phyloP scores from a whole-genome alignment of 92 coral and sea anemone genomes.

The Galaxea fascicularis region DNA sequence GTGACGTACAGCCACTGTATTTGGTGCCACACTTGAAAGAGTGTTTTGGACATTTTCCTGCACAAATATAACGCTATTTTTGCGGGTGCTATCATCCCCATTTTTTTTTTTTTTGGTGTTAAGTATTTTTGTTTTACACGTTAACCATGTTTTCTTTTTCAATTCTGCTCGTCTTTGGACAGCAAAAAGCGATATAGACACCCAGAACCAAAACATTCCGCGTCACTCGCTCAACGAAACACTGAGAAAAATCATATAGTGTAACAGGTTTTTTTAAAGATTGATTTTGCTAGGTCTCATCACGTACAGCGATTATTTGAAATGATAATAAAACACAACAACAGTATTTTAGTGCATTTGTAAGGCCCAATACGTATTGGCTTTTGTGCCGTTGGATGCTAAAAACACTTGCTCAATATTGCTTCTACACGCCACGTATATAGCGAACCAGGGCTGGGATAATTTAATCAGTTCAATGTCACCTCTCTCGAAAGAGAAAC shows the following conservation, averaged over 20 bases:
- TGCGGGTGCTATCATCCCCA: neutral
- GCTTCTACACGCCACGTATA: neutral
- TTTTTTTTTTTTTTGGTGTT: neutral
- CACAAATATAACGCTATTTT: neutral
- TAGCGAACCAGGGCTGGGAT: neutral
- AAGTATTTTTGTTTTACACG: neutral
- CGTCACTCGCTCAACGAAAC: too few relatives aligned
- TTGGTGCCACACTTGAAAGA: neutral
- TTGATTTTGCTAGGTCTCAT: too few relatives aligned
- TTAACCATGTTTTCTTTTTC: neutral
- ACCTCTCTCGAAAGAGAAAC: neutral
- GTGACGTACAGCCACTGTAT: conserved; percentile 12
- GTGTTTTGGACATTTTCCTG: neutral
- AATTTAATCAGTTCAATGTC: conserved; percentile 11
- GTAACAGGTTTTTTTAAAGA: too few relatives aligned
- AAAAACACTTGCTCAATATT: conserved; percentile 36
- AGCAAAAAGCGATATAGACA: too few relatives aligned
- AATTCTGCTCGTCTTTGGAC: too few relatives aligned
- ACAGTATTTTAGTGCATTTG: neutral
- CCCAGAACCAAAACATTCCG: too few relatives aligned
- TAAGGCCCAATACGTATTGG: conserved; percentile 14
- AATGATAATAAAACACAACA: too few relatives aligned
- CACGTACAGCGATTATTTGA: too few relatives aligned
- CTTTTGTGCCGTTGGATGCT: neutral
- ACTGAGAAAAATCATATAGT: too few relatives aligned